Conservation (phyloP, 2,888 invertebrate genomes). For the Hartigia nigra region DNA sequence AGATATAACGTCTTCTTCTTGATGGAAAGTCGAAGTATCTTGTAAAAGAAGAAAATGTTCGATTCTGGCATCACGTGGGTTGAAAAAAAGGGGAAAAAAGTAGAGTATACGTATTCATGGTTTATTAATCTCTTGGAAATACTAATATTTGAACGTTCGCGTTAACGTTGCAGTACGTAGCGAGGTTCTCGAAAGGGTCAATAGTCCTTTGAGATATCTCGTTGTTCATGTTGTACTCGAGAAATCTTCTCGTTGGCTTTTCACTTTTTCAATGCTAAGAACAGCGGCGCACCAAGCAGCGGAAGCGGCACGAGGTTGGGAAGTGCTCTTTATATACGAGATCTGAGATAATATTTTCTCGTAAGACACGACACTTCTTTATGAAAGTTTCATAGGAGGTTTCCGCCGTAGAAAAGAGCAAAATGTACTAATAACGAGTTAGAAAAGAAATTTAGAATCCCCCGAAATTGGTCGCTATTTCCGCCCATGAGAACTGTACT, state of each 20-base stretch:
- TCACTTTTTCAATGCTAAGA: neutral
- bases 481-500: neutral
- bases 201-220: neutral
- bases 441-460: neutral
- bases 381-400: slow-evolving; percentile 48
- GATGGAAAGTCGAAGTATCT: neutral
- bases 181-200: neutral
- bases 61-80: no score
- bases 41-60: no score
- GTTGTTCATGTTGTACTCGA: neutral
- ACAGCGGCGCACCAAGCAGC: neutral
- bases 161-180: neutral
- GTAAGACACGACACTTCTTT: slow-evolving; percentile 53
- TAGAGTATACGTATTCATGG: neutral
- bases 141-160: neutral
- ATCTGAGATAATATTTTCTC: slow-evolving; percentile 50
- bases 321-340: neutral
- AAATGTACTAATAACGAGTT: neutral
- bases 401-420: neutral
- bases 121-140: neutral
- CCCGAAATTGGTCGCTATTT: neutral
- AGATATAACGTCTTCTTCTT: neutral
- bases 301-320: neutral
- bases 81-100: neutral
- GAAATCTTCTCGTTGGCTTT: neutral